Conservation (phyloP, 2,797 vertebrate species). For the Ataeniobius toweri region DNA sequence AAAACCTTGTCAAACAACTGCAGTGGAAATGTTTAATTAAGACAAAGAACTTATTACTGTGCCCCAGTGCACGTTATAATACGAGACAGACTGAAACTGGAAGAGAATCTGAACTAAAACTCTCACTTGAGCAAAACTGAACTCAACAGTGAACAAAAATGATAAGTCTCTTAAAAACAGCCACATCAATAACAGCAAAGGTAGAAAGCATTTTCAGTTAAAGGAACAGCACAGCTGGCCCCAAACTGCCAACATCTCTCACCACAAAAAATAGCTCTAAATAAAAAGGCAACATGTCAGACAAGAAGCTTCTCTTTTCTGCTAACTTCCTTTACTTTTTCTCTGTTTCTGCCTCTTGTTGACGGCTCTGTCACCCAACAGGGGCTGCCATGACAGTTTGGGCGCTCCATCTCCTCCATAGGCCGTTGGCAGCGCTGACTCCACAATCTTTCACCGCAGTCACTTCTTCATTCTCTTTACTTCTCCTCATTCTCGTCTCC, state of each 20-base stretch:
- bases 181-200: constrained; percentile 20
- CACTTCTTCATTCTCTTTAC: constrained; percentile 72
- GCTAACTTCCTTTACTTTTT: constrained; percentile 35
- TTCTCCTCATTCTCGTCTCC: constrained; percentile 38
- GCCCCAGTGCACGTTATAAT: neutral
- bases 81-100: neutral
- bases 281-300: constrained; percentile 70
- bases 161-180: constrained; percentile 6
- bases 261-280: constrained; percentile 58
- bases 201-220: constrained; percentile 27
- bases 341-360: constrained; percentile 1
- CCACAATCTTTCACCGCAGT: constrained; percentile 61
- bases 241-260: constrained; percentile 75
- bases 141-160: constrained; percentile 4
- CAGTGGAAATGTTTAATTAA: neutral
- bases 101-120: neutral
- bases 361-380: constrained; percentile 60
- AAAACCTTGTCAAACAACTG: neutral
- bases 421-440: constrained; percentile 66
- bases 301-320: constrained; percentile 61
- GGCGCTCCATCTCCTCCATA: constrained; percentile 42
- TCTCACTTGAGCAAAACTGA: neutral
- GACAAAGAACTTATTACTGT: neutral
- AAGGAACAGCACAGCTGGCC: constrained; percentile 55
- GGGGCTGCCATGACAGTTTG: constrained; percentile 61